Base-by-base conservation (phyloP, 2,888 invertebrate species). In the Thumatha senex region DNA sequence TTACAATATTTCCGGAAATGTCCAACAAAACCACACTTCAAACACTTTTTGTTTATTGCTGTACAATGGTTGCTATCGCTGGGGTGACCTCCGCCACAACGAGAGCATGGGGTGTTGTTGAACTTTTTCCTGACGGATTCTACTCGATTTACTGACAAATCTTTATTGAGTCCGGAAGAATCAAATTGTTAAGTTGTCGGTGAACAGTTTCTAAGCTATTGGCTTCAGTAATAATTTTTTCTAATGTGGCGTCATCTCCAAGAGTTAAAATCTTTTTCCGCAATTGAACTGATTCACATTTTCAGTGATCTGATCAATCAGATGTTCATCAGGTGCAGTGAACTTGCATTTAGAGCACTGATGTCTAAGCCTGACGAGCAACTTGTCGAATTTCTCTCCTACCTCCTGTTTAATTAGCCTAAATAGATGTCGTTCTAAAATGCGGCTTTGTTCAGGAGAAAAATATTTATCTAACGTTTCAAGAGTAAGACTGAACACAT, bases 261-360 rank as follows among this genome's bases (percentile, higher is more conserved):
- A 67, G 15, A n/a, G 57, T 56, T 15, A 70, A 39, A 13, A 68
- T 60, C 35, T 56, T 63, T 35, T 65, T 68, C 11, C 62, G 24
- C 1, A 64, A 34, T 14, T 66, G 58, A 1, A 29, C 3, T 15
- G 55, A 56, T 0, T 0, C 9, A 29, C 63, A 56, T 64, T 68
- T 52, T 68, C 65, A 2, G 42, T 42, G 0, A 67, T 54, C 40
- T 68, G 67, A 14, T 66, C 67, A 3, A 70, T 58, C 0, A 68
- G 10, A 24, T 24, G 18, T 24, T 24, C 18, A 7, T 67, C 24
- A 1, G 68, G 63, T 0, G 70, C 58, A 0, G 8, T 2, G 40
- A 68, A 67, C 9, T 66, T 18, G 36, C 68, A 72, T 56, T 68
- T 69, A 1, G 7, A 24, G 1, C 54, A 44, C 56, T 70, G 67